Evolutionary conservation across 1,140 invertebrate genomes (phyloP), one percentile per base, ranked within the genome.

Genomic region (Lycorma delicatula): DNA sequence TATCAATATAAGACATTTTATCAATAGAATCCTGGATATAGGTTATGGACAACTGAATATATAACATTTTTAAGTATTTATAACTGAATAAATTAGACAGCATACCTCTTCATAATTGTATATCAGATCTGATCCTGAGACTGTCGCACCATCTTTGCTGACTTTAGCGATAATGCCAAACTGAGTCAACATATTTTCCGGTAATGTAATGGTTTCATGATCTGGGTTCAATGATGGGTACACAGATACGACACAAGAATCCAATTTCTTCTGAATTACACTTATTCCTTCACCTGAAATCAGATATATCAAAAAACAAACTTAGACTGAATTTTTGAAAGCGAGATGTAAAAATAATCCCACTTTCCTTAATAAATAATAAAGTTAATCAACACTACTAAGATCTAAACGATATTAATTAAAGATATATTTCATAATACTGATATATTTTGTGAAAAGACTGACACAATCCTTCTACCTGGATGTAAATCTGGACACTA

Each of bases 191-290:
- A 89, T 81, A 62, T 85, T 81, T 53, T 82, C 82, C 4, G 89
- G 87, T 27, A 93, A 77, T 28, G 81, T 78, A 25, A 95, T 73
- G 49, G 85, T 87, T 72, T 97, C 93, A 71, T 95, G 91, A 71
- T 96, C 92, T 0, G 92, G 89, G 78, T 97, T 95, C 36, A 98
- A 76, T 25, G 91, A 91, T 11, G 93, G 93, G 70, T 93, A 93
- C 38, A 97, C 91, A 26, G 86, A 86, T 34, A 97, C 86, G 26
- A 86, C 85, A 73, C 94, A 97, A 13, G 89, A 89, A 68, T 97
- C 93, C 51, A 95, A 68, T 66, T 83, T 81, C 65, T 70, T 71
- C 61, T 70, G 71, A 11, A 61, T 48, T n/a, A 61, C 60, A 58
- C 58, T 62, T n/a, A 55, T 58, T 22, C 61, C 26, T 50, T 62